Percentiles rank a stretch among this genome's conserved stretches.
These are phyloP conservation scores for Hydropotes inermis DNA, from an alignment of 2,113 vertebrate genomes.

Conservation along the genomic window DNA sequence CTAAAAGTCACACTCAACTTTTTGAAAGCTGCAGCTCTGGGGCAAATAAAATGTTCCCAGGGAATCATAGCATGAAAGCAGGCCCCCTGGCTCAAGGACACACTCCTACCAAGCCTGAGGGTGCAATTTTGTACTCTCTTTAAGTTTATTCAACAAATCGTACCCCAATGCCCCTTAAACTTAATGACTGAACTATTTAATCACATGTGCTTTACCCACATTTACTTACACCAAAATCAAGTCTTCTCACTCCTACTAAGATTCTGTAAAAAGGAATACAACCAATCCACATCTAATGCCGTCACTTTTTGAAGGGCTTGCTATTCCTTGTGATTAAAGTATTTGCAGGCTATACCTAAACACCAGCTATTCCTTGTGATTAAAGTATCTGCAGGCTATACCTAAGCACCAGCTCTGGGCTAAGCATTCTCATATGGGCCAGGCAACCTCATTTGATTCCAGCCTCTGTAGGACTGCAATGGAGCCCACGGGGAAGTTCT, in stretches of 20 bases:
- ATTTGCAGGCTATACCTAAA: background rate
- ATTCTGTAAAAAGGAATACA: background rate
- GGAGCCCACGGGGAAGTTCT: background rate
- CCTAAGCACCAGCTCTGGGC: background rate
- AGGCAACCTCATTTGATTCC: background rate
- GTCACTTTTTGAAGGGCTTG: background rate
- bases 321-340: background rate
- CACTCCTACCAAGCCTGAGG: background rate
- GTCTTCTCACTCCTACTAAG: background rate
- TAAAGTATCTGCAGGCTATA: background rate
- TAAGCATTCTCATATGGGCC: background rate
- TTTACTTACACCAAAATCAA: background rate
- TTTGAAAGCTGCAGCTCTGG: background rate
- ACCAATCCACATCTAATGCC: background rate
- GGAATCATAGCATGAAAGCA: background rate
- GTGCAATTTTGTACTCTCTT: background rate
- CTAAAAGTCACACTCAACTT: background rate
- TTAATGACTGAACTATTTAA: conserved; percentile 43
- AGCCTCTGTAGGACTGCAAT: background rate
- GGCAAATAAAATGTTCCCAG: background rate
- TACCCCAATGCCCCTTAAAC: background rate
- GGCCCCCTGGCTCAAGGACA: background rate
- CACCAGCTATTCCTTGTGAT: background rate
- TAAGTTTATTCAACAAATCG: conserved; percentile 23
- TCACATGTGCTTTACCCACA: conserved; percentile 4